Base-by-base conservation (phyloP, 2,888 invertebrate species). In the Harpalus rubripes region DNA sequence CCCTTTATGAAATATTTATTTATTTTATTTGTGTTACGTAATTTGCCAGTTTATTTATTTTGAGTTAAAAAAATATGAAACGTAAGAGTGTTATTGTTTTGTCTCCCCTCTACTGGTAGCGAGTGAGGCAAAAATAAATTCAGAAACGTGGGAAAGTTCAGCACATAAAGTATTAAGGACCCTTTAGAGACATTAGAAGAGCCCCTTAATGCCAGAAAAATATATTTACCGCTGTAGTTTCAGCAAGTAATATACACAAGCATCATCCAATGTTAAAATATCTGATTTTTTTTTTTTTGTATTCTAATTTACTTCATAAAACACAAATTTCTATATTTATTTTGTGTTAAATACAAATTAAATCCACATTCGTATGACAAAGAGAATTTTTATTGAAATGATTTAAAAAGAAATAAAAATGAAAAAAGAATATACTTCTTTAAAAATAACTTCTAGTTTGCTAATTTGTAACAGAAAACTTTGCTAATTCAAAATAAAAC, bases 211-310 rank as follows among this genome's bases (percentile, higher is more conserved):
- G 68, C 41, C 68, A 41, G 68, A 39, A 39, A 72, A 72, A 39
- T 72, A 72, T 72, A 72, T 72, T 72, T 41, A 39, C 68, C 68
- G 41, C 15, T n/a, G n/a, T 15, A 72, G 3, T 41, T 72, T 72
- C 15, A 72, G 39, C n/a, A 0, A 18, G 44, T 12, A 52, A 52
- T 52, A 52, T 52, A 0, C 44, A 52, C 10, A 52, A 52, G 44
- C 44, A 52, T 12, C 44, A 52, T 12, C 12, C 44, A 52, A 8
- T 52, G 44, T 52, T 52, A 52, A 12, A 52, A 10, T 52, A 52
- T 52, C 44, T 12, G 44, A 52, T 8, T 52, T 52, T 12, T 8
- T 6, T 52, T 52, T 10, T 52, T 52, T 52, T 10, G 44, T 44
- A 44, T 44, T 44, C 10, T 44, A 44, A 44, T 44, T 44, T 44